Percentiles rank a stretch among this genome's conserved stretches.
Evolutionary conservation across 2,888 invertebrate species (phyloP).

Genomic region (Gortyna flavago): DNA sequence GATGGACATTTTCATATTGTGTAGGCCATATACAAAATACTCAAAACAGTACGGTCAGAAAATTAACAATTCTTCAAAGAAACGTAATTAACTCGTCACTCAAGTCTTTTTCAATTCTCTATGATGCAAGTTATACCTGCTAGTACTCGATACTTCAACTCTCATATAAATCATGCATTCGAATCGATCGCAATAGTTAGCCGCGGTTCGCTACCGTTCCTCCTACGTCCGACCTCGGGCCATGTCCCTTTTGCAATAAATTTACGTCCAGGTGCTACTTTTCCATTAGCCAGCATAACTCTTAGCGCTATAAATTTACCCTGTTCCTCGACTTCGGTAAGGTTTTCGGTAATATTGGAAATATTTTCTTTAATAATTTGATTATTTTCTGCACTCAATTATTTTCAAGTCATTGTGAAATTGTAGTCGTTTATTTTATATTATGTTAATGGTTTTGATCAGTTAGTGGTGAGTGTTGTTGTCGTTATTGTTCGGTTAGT

Average conservation of each 20-base stretch:
- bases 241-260: conserved; percentile 51
- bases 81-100: not conserved
- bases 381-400: not conserved
- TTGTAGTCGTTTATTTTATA: not conserved
- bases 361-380: not conserved
- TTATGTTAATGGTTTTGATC: not conserved
- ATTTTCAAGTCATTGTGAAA: not conserved
- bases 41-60: not conserved
- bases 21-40: not conserved
- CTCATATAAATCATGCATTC: conserved; percentile 48
- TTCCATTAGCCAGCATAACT: conserved; percentile 54
- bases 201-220: conserved; percentile 20
- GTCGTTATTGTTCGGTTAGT: too few species aligned
- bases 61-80: not conserved
- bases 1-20: not conserved
- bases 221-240: conserved; percentile 25
- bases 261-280: conserved; percentile 54
- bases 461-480: too few species aligned
- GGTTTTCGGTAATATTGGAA: conserved; percentile 6
- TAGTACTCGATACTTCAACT: conserved; percentile 23
- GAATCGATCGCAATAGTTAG: conserved; percentile 36
- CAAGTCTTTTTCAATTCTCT: conserved; percentile 11
- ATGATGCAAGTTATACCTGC: not conserved
- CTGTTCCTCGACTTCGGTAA: conserved; percentile 11
- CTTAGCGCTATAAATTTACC: conserved; percentile 45